These are phyloP conservation scores for Anas capensis DNA, from an alignment of 2,797 vertebrate species.

Conservation along the genomic window DNA sequence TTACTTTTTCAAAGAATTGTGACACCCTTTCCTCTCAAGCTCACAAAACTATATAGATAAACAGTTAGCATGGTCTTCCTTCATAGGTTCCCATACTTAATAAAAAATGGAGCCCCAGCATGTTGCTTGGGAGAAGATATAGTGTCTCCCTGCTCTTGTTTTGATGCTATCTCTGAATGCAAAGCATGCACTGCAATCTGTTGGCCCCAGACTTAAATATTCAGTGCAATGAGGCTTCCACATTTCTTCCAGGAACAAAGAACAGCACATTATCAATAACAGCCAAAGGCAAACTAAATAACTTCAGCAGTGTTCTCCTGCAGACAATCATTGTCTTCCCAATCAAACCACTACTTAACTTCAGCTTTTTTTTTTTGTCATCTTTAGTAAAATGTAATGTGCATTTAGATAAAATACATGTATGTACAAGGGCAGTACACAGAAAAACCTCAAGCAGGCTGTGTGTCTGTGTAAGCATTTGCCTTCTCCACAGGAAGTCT, in stretches of 20 bases:
- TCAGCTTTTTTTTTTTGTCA: neutral
- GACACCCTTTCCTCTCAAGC: neutral
- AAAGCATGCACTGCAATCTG: neutral
- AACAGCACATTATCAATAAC: neutral
- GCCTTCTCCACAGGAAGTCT: neutral
- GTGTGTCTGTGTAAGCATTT: neutral
- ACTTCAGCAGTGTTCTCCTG: neutral
- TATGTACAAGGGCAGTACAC: neutral
- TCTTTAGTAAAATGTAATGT: neutral
- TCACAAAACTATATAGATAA: neutral
- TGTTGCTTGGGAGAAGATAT: neutral
- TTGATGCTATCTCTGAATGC: neutral
- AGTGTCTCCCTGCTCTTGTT: too few species aligned
- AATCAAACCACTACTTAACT: neutral
- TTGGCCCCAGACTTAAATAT: neutral
- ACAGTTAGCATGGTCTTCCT: neutral
- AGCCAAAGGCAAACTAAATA: neutral
- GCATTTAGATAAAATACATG: neutral
- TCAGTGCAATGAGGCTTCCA: neutral
- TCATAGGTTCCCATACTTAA: neutral
- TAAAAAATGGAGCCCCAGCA: neutral
- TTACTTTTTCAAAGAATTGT: neutral
- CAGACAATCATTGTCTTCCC: neutral
- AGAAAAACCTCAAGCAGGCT: constrained; percentile 7
- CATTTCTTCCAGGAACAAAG: neutral